These are phyloP conservation scores for Dastarcus helophoroides DNA, from an alignment of 2,888 invertebrate species.

Conservation along the genomic window DNA sequence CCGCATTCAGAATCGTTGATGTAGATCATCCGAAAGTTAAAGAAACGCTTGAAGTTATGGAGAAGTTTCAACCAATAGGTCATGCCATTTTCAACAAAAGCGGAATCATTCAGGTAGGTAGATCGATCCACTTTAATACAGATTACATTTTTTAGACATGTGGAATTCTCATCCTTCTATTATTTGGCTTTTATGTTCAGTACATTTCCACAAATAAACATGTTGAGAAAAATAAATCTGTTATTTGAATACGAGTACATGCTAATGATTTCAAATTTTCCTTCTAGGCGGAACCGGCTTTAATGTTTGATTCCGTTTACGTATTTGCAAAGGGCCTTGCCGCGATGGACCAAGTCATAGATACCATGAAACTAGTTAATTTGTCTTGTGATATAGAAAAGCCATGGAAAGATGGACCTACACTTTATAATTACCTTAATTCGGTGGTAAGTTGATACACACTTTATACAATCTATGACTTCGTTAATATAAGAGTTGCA, in stretches of 20 bases:
- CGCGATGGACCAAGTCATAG: constrained; percentile 54
- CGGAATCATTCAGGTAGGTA: constrained; percentile 51
- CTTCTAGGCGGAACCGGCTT: constrained; percentile 71
- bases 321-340: constrained; percentile 69
- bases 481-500: neutral
- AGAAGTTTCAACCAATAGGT: constrained; percentile 77
- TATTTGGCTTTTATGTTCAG: too few relatives aligned
- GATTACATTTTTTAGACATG: too few relatives aligned
- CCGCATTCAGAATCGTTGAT: constrained; percentile 84
- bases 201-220: constrained; percentile 1
- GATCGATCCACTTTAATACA: neutral
- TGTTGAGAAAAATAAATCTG: neutral
- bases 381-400: constrained; percentile 71
- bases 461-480: neutral
- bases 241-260: neutral
- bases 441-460: constrained; percentile 42
- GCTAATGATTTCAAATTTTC: constrained; percentile 9
- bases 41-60: constrained; percentile 72
- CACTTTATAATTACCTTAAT: constrained; percentile 63
- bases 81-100: constrained; percentile 60
- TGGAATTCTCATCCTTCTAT: too few relatives aligned
- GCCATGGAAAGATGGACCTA: constrained; percentile 69
- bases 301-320: constrained; percentile 78
- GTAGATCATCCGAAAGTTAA: constrained; percentile 63
- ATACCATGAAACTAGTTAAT: constrained; percentile 57